Evolutionary conservation across 1,140 invertebrate species (phyloP), one percentile per base, ranked within the genome.

Genomic region (Lepidostoma basale): DNA sequence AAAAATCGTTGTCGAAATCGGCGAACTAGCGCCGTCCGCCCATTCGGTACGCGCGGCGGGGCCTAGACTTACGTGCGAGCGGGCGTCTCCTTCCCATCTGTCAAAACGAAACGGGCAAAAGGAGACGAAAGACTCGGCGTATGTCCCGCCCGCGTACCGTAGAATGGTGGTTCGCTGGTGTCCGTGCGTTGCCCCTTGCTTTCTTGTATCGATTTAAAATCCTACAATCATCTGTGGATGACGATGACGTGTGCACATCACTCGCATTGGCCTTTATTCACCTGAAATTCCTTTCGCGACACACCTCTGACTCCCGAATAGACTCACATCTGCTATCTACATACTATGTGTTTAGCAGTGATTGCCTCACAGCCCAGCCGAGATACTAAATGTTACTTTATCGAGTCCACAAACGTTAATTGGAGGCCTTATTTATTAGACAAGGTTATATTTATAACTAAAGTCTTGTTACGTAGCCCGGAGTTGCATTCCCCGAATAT

Each of bases 131-230:
- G 52, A 23, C 26, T 10, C 20, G 23, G 54, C 64, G 62, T 39
- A 18, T 22, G 47, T 65, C 62, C n/a, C 45, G 28, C 22, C 22
- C 42, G 42, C n/a, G 12, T 40, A 39, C n/a, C 42, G 45, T 66
- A 66, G 52, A 66, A 66, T 66, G 64, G 62, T 65, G 18, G 39
- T 9, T 40, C 18, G 45, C 20, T 44, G 9, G 12, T 8, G 40
- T 18, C 54, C 33, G 64, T 66, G 39, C 64, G 54, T 58, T 66
- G 64, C 64, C 64, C 62, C 64, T 66, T 14, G 26, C 28, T 65
- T 52, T 52, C 62, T 47, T 63, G 42, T 66, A 66, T 66, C 64
- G 64, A 66, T 66, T 66, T 40, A 54, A 65, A 65, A 65, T 65
- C 45, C 28, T 33, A 52, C 62, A 36, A 65, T 65, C 62, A 42